Evolutionary conservation across 2,888 invertebrate genomes (phyloP).

Genomic region (Drosophila paramelanica): DNA sequence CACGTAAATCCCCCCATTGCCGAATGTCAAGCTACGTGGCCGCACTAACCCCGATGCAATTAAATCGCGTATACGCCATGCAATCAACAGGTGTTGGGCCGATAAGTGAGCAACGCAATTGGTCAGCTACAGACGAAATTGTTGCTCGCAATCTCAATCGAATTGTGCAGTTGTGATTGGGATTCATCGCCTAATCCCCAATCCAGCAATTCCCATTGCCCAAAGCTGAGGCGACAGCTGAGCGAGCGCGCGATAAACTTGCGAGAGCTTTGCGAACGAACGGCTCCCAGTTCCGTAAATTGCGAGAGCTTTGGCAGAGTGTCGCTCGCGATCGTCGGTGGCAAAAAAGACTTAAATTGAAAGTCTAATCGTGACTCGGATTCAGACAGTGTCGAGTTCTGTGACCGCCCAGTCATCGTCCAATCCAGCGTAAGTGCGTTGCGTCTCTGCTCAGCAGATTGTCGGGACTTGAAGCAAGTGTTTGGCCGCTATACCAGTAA

Average conservation of each 20-base stretch:
- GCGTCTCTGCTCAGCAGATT: constrained; percentile 12
- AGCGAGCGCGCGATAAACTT: constrained; percentile 10
- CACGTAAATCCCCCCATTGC: neutral
- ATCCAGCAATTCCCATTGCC: constrained; percentile 13
- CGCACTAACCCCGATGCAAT: constrained; percentile 1
- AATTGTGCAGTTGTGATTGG: constrained; percentile 21
- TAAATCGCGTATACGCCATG: constrained; percentile 8
- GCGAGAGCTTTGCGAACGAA: constrained; percentile 28
- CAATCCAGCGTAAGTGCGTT: constrained; percentile 62
- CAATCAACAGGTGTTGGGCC: constrained; percentile 14
- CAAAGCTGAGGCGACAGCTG: constrained; percentile 5
- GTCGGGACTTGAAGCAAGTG: constrained; percentile 25
- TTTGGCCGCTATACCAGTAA: constrained; percentile 30
- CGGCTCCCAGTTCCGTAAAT: constrained; percentile 10
- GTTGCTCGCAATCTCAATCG: constrained; percentile 6
- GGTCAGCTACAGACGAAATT: constrained; percentile 5
- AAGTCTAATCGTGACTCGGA: constrained; percentile 59
- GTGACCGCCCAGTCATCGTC: constrained; percentile 65
- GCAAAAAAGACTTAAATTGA: constrained; percentile 76
- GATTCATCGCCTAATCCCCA: constrained; percentile 1
- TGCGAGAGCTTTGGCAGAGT: constrained; percentile 45
- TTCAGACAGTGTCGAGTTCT: constrained; percentile 78
- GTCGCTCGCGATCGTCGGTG: constrained; percentile 52
- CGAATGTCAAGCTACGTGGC: constrained; percentile 6
- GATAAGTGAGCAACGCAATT: constrained; percentile 8